Percentiles rank a stretch among this genome's conserved stretches.
These are phyloP conservation scores for Lydus trimaculatus DNA, from an alignment of 2,888 invertebrate genomes.

Conservation along the genomic window DNA sequence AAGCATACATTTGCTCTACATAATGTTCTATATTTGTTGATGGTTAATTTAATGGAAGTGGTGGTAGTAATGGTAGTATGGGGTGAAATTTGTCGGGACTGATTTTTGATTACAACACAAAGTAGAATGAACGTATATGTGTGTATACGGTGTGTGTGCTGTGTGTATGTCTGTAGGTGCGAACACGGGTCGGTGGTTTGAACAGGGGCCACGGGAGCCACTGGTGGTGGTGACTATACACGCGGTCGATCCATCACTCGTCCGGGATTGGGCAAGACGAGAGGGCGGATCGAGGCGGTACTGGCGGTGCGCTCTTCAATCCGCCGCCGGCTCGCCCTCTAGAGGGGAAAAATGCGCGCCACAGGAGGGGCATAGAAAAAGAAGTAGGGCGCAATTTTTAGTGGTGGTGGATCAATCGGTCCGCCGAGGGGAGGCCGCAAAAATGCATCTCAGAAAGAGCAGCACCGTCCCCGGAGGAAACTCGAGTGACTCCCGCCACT, in stretches of 20 bases:
- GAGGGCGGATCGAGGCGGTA: slow-evolving; percentile 62
- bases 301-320: slow-evolving; percentile 55
- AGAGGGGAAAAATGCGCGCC: slow-evolving; percentile 63
- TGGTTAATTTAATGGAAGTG: not conserved
- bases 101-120: slow-evolving; percentile 16
- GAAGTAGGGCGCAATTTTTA: slow-evolving; percentile 63
- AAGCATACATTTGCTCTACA: not conserved
- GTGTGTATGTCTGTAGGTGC: slow-evolving; percentile 50
- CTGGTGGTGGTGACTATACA: slow-evolving; percentile 54
- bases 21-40: not conserved
- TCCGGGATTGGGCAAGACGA: slow-evolving; percentile 60
- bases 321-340: slow-evolving; percentile 61
- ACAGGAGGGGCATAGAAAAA: slow-evolving; percentile 58
- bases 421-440: slow-evolving; percentile 59
- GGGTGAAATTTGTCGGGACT: slow-evolving; percentile 39
- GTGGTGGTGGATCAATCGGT: slow-evolving; percentile 61
- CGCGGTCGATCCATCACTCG: slow-evolving; percentile 60
- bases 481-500: slow-evolving; percentile 49
- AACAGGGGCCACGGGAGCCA: slow-evolving; percentile 46
- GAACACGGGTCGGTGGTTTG: slow-evolving; percentile 45
- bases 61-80: not conserved
- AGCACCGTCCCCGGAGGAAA: slow-evolving; percentile 57
- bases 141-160: no score
- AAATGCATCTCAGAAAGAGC: slow-evolving; percentile 60
- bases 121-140: slow-evolving; percentile 1